A percentile compares a stretch with the other conserved stretches of the same genome.
These are phyloP conservation scores for Tipula confusa DNA, from an alignment of 2,888 invertebrate genomes.

Conservation along the genomic window DNA sequence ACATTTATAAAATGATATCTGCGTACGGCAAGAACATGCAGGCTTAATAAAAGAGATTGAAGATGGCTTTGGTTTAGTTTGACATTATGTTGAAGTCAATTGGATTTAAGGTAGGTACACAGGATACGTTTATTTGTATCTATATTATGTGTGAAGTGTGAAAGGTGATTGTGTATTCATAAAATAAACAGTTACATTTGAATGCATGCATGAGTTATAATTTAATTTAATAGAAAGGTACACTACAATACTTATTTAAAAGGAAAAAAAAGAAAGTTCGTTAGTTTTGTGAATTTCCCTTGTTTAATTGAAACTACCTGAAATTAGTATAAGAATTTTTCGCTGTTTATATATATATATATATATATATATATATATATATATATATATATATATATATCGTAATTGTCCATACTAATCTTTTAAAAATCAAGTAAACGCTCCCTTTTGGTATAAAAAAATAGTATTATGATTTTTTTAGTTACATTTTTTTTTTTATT, in stretches of 20 bases:
- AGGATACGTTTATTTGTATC: background rate
- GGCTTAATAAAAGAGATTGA: too few relatives aligned
- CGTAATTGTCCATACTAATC: background rate
- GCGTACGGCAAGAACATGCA: too few relatives aligned
- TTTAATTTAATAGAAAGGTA: background rate
- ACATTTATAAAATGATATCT: too few relatives aligned
- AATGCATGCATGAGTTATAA: background rate
- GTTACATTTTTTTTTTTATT: background rate
- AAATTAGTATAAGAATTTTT: background rate
- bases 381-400: background rate
- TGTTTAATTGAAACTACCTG: background rate
- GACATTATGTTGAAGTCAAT: background rate
- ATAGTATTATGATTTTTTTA: background rate
- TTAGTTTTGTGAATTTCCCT: background rate
- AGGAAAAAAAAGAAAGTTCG: background rate
- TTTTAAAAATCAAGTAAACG: background rate
- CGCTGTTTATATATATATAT: background rate
- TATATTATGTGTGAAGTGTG: background rate
- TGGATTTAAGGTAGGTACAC: background rate
- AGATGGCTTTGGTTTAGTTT: too few relatives aligned
- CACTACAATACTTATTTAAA: slow-evolving; percentile 6
- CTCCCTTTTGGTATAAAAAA: background rate
- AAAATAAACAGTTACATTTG: background rate
- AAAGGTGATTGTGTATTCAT: background rate
- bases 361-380: slow-evolving; percentile 6